These are phyloP conservation scores for Petrocephalus zakoni DNA, from an alignment of 2,113 vertebrate species.

Conservation along the genomic window DNA sequence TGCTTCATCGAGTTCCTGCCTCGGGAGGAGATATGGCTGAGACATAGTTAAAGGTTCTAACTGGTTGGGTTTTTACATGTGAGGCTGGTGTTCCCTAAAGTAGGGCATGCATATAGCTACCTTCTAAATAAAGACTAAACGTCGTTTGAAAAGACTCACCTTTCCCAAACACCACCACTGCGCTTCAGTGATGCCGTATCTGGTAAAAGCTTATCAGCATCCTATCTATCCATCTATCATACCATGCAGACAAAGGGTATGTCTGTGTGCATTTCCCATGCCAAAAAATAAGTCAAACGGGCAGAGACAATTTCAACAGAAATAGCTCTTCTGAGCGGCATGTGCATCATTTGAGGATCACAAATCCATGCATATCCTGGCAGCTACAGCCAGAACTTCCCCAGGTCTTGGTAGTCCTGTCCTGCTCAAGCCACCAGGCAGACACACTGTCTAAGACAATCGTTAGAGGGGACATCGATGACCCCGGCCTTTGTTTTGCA, in stretches of 20 bases:
- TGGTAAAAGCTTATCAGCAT: neutral
- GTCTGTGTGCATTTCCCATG: neutral
- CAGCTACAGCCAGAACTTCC: neutral
- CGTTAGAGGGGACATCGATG: neutral
- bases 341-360: neutral
- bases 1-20: neutral
- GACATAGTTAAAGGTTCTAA: neutral
- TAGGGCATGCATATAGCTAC: neutral
- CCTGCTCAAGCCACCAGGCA: neutral
- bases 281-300: neutral
- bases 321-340: neutral
- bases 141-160: neutral
- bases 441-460: neutral
- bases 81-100: neutral
- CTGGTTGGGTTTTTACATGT: neutral
- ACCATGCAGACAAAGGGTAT: neutral
- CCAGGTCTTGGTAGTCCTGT: neutral
- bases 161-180: neutral
- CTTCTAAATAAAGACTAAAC: neutral
- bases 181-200: neutral
- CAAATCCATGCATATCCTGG: neutral
- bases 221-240: neutral
- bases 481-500: neutral
- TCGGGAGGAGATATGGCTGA: neutral
- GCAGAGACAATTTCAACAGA: neutral